Base-by-base conservation (phyloP, 2,113 vertebrate species). In the Indicator indicator region DNA sequence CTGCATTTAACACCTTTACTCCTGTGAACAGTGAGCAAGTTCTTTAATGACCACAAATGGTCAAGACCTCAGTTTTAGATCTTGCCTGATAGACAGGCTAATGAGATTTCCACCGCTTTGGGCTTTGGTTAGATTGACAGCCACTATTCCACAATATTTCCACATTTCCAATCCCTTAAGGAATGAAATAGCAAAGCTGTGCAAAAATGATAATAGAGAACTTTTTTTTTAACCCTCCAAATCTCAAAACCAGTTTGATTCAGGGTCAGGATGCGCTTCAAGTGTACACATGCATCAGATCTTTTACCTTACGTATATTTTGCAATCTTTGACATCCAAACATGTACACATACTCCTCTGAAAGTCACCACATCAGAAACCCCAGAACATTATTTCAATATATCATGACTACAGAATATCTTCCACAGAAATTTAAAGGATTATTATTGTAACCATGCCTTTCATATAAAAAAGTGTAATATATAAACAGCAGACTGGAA, bases 41-140 rank as follows among this genome's bases (percentile, higher is more conserved):
- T 92, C 92, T 94, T 93, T 89, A 95, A 96, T 88, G 94, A 92
- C 72, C 93, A 76, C 76, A 52, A 94, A 56, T 59, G 89, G 92
- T 73, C 86, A 93, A 83, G 88, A 89, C 79, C 91, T 93, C 50
- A 12, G 67, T 62, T 89, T 97, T 16, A 88, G 94, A 93, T 95
- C 91, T 93, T 74, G 92, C 83, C 89, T 72, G 62, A 93, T 2
- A 89, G 72, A 81, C 65, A 92, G 69, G 56, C 79, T 95, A 96
- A 96, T 91, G 84, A 95, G 88, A 96, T 67, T 93, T 89, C 62
- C 64, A 86, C 63, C 26, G 46, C 46, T 71, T 9, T 8, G 54
- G 69, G 42, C 76, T 93, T 84, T 79, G 60, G 56, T 78, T 63
- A 93, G 95, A 96, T 16, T 96, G 88, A 93, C 93, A 96, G 83